Base-by-base conservation (phyloP, 1,140 invertebrate genomes). In the Zaprionus camerounensis region DNA sequence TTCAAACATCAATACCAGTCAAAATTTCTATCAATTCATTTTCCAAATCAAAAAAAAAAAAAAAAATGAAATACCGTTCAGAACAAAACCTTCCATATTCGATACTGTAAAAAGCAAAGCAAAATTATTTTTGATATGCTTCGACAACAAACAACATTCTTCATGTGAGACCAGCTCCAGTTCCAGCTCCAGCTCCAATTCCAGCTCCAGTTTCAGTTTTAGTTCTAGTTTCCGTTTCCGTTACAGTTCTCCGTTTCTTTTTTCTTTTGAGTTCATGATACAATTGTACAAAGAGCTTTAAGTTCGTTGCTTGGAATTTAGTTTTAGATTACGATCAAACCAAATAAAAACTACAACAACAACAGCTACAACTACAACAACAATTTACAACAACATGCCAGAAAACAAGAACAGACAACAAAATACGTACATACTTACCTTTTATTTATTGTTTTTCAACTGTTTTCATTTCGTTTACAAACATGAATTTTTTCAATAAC, bases 301-400 rank as follows among this genome's bases (percentile, higher is more conserved):
- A 77, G 71, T 71, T 85, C 82, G 82, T 90, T 88, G 84, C 84
- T 88, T 88, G 84, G 84, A 88, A 85, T 81, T 85, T 76, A 82
- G 82, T 77, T 84, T 46, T 74, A 68, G 55, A 74, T 57, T 73
- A 58, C 58, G 61, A 61, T 24, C 70, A 69, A 51, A 49, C 78
- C 69, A 84, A 70, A 82, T 53, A 73, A 81, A 82, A 84, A 85
- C 55, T 31, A 34, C 24, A 44, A 26, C 17, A 36, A 62, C 36
- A 26, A 20, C 13, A 17, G 7, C 2, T 38, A 62, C 38, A 63
- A 63, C 53, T 24, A 26, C 24, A 31, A 56, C 24, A 55, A 71
- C 36, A 62, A 51, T 70, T 73, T 87, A 78, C 72, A 90, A 83
- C 81, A 81, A 87, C 81, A 86, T 75, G 41, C 66, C 68, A 76